phyloP scores from a whole-genome alignment of 2,797 vertebrate species.

The Eleutherodactylus coqui region DNA sequence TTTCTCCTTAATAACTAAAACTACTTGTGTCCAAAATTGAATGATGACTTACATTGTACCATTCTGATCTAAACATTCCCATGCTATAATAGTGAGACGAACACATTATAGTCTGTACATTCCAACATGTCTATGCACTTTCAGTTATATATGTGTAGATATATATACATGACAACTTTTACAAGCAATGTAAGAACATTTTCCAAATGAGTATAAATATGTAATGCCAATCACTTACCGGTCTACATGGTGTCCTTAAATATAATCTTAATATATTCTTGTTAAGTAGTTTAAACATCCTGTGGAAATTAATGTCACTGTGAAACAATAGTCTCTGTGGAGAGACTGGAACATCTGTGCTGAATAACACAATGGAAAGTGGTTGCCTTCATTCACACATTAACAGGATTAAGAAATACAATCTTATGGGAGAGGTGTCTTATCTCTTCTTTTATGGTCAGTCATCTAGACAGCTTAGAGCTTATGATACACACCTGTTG shows the following conservation, averaged over 20 bases:
- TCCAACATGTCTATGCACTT: too few relatives aligned
- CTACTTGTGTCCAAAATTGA: not conserved
- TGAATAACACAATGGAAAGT: slow-evolving; percentile 33
- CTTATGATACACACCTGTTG: not conserved
- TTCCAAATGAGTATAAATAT: not conserved
- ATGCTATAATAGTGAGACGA: not conserved
- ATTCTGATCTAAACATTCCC: not conserved
- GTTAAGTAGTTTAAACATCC: not conserved
- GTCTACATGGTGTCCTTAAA: not conserved
- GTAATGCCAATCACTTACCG: not conserved
- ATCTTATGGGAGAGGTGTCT: slow-evolving; percentile 26
- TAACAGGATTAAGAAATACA: slow-evolving; percentile 27
- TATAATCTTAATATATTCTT: slow-evolving; percentile 10
- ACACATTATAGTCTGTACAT: not conserved
- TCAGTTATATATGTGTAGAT: too few relatives aligned
- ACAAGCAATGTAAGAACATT: not conserved
- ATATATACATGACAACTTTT: not conserved
- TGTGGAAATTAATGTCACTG: not conserved
- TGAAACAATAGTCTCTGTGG: not conserved
- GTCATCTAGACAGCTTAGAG: slow-evolving; percentile 27
- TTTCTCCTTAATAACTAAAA: not conserved
- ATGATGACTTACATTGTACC: not conserved
- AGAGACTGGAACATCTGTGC: slow-evolving; percentile 16
- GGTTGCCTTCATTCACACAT: slow-evolving; percentile 8
- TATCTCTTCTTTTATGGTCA: slow-evolving; percentile 32